Base-by-base conservation (phyloP, 2,888 invertebrate genomes). In the Agrenia bidenticulata region DNA sequence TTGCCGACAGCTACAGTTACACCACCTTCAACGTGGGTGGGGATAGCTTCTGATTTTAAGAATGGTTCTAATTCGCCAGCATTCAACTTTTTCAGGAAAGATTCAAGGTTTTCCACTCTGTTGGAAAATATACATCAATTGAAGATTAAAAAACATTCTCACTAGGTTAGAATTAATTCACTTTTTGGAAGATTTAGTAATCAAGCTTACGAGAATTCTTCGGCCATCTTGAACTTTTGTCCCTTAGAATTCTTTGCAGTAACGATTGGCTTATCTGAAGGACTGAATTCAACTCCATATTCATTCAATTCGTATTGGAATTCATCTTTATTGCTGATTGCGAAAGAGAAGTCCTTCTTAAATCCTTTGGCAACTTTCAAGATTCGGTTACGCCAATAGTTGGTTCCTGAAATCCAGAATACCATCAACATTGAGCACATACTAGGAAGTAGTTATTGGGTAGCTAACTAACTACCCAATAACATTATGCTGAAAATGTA, bases 371-470 rank as follows among this genome's bases (percentile, higher is more conserved):
- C 91, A 13, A 92, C 89, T 83, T 97, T 97, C 77, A 97, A 85
- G 58, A 97, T 88, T 74, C 97, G 88, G 83, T 97, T 97, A 78
- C 96, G 89, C 97, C 98, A 99, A 84, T 99, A 99, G 83, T 99
- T 97, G 60, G 97, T 96, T 56, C 94, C 83, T 82, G 63, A 37
- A 73, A 70, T 21, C 7, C 19, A n/a, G 57, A n/a, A n/a, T n/a
- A n/a, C n/a, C 24, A 17, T 42, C 45, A 62, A 62, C 24, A 51
- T n/a, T n/a, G n/a, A n/a, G n/a, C n/a, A n/a, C n/a, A n/a, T n/a
- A n/a, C n/a, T n/a, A n/a, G n/a, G n/a, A n/a, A n/a, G n/a, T n/a
- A n/a, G n/a, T n/a, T n/a, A n/a, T n/a, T n/a, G n/a, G n/a, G n/a
- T n/a, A n/a, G n/a, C n/a, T n/a, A n/a, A n/a, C n/a, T n/a, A n/a